A percentile compares a stretch with the other conserved stretches of the same genome.
phyloP scores from a whole-genome alignment of 2,797 vertebrate genomes.

The Philypnodon macrostomus region DNA sequence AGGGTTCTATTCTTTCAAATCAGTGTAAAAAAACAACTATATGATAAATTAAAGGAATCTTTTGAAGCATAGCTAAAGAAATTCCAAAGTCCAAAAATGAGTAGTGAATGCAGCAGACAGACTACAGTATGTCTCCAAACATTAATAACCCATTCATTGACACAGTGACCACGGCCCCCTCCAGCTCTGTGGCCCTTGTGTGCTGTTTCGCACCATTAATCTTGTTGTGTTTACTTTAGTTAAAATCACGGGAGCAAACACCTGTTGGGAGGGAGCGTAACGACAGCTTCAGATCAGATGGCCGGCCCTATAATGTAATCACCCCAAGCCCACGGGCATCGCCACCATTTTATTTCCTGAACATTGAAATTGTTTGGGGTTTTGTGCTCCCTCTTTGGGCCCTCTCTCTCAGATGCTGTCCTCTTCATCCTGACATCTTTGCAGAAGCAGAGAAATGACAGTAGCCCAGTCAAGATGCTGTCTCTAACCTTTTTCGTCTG shows the following conservation, averaged over 20 bases:
- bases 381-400: slow-evolving; percentile 8
- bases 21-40: too few relatives aligned
- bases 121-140: slow-evolving; percentile 25
- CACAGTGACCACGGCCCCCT: slow-evolving; percentile 27
- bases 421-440: slow-evolving; percentile 33
- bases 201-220: slow-evolving; percentile 70
- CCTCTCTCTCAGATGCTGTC: slow-evolving; percentile 22
- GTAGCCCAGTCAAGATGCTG: slow-evolving; percentile 22
- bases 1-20: too few relatives aligned
- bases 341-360: slow-evolving; percentile 18
- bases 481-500: background rate
- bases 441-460: slow-evolving; percentile 33
- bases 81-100: too few relatives aligned
- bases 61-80: too few relatives aligned
- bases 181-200: slow-evolving; percentile 38
- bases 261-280: slow-evolving; percentile 68
- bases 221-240: slow-evolving; percentile 69
- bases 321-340: slow-evolving; percentile 26
- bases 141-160: slow-evolving; percentile 56
- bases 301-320: slow-evolving; percentile 40
- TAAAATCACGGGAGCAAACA: slow-evolving; percentile 67
- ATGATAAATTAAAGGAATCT: too few relatives aligned
- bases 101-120: too few relatives aligned
- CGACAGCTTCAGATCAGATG: slow-evolving; percentile 49
- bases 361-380: slow-evolving; percentile 3